Conservation (phyloP, 2,113 vertebrate species). For the Pogonocichla stellata region DNA sequence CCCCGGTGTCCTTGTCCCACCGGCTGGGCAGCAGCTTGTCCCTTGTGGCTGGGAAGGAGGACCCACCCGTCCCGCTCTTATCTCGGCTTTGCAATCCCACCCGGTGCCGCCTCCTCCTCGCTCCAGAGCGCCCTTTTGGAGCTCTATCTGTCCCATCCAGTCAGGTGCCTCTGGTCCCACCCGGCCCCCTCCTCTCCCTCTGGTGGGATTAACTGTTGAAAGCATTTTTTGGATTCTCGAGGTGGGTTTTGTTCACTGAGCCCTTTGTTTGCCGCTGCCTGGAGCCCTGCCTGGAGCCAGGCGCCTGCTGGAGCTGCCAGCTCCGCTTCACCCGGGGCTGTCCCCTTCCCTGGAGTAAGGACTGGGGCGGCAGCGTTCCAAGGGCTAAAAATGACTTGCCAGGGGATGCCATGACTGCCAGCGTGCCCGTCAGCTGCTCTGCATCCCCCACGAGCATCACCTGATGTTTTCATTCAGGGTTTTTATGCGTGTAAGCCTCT, state of each 20-base stretch:
- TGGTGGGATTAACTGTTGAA: neutral
- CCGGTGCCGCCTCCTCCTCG: neutral
- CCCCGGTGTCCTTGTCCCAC: accelerated
- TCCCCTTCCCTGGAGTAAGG: neutral
- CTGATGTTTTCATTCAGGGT: neutral
- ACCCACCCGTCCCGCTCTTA: neutral
- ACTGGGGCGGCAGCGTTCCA: neutral
- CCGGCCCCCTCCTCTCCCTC: neutral
- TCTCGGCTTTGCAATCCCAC: neutral
- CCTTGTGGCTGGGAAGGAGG: neutral
- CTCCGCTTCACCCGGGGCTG: neutral
- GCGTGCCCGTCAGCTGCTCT: neutral
- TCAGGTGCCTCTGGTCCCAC: neutral
- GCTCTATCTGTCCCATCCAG: constrained; percentile 27
- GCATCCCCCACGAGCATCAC: neutral
- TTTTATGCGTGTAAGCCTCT: accelerated
- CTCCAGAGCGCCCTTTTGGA: neutral
- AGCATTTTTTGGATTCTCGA: constrained; percentile 27
- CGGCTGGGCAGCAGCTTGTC: neutral
- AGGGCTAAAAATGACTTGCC: neutral
- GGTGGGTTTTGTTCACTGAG: neutral
- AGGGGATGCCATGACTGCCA: neutral
- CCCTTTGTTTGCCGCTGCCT: neutral
- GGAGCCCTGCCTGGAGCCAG: neutral
- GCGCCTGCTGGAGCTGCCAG: neutral